phyloP scores from a whole-genome alignment of 1,140 invertebrate genomes.

The Drosophila mayri region DNA sequence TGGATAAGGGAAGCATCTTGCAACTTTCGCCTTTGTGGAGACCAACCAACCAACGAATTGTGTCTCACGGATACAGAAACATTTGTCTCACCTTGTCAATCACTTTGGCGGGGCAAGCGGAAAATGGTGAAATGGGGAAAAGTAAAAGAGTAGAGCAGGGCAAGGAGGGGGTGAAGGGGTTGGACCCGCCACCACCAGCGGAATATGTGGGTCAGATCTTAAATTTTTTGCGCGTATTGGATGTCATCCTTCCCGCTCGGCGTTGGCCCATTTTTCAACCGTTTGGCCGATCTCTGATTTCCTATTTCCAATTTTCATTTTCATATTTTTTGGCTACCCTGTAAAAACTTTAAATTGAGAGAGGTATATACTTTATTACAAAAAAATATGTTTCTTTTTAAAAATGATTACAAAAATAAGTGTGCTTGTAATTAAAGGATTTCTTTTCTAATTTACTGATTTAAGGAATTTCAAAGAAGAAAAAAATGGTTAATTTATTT shows the following conservation, averaged over 20 bases:
- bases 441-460: neutral
- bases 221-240: constrained; percentile 34
- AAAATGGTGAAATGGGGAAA: neutral
- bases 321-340: constrained; percentile 13
- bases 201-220: constrained; percentile 44
- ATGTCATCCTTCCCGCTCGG: constrained; percentile 29
- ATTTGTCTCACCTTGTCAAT: constrained; percentile 67
- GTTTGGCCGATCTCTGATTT: constrained; percentile 37
- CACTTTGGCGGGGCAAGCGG: constrained; percentile 19
- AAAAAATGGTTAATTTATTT: neutral
- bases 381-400: too few relatives aligned
- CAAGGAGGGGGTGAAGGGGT: neutral
- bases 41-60: constrained; percentile 29
- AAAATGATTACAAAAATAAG: neutral
- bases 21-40: constrained; percentile 39
- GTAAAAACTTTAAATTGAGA: neutral
- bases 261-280: constrained; percentile 26
- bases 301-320: constrained; percentile 33
- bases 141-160: neutral
- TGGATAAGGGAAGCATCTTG: constrained; percentile 37
- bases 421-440: neutral
- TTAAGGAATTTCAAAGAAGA: neutral
- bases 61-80: constrained; percentile 39
- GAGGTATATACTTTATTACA: neutral
- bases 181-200: neutral